Evolutionary conservation across 2,113 vertebrate species (phyloP).

Genomic region (Pedionomus torquatus): DNA sequence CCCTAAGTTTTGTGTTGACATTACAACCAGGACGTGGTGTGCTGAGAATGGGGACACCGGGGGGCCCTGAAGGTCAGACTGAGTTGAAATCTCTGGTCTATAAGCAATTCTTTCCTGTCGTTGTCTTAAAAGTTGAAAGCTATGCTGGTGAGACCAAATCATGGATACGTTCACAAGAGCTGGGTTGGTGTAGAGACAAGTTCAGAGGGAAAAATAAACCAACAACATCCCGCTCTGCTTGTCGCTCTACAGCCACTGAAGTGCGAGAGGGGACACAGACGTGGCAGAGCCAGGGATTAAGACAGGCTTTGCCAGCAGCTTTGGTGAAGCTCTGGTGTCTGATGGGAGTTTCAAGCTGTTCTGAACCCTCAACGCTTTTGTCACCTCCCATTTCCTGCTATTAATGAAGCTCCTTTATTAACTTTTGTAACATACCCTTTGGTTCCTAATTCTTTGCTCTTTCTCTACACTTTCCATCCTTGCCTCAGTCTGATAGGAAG

Average conservation of each 20-base stretch:
- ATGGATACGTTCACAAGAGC: neutral
- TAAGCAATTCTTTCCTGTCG: neutral
- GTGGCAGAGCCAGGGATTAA: neutral
- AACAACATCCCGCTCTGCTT: fast-evolving
- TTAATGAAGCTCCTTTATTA: neutral
- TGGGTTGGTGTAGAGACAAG: neutral
- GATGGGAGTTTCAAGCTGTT: neutral
- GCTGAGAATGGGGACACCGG: neutral
- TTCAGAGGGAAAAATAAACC: neutral
- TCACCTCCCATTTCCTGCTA: neutral
- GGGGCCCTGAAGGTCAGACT: neutral
- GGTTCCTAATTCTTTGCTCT: neutral
- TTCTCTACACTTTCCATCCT: neutral
- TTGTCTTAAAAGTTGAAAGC: neutral
- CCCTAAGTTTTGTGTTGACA: neutral
- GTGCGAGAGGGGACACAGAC: neutral
- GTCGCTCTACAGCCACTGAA: neutral
- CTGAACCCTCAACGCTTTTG: neutral
- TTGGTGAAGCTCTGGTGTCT: neutral
- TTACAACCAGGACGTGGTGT: neutral
- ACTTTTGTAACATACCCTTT: neutral
- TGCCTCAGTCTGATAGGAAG: neutral
- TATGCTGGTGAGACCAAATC: neutral
- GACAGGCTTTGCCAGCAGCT: neutral
- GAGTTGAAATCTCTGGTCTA: neutral